Conservation (phyloP, 2,888 invertebrate genomes). For the Tribolium freemani region DNA sequence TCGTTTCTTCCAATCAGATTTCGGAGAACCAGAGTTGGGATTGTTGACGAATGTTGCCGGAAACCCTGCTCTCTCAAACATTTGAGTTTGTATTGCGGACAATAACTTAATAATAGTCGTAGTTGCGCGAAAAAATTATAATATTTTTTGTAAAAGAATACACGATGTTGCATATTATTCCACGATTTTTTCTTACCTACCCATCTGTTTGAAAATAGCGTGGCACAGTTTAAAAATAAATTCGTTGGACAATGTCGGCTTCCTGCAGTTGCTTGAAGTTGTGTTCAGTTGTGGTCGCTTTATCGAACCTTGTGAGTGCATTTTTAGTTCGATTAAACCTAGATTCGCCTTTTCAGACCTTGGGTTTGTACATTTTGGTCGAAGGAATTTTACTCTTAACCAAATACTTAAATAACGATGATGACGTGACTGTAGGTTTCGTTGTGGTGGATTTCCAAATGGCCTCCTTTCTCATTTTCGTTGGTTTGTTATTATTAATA, state of each 20-base stretch:
- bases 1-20: constrained; percentile 21
- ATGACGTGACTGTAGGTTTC: background rate
- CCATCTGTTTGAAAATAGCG: background rate
- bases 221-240: constrained; percentile 6
- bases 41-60: constrained; percentile 33
- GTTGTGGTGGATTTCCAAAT: constrained; percentile 11
- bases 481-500: constrained; percentile 8
- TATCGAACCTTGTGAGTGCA: constrained; percentile 15
- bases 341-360: background rate
- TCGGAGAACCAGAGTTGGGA: constrained; percentile 13
- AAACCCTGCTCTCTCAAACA: constrained; percentile 23
- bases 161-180: constrained; percentile 17
- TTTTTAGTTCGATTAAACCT: background rate
- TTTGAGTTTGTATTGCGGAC: constrained; percentile 25
- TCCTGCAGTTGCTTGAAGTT: constrained; percentile 20
- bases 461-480: background rate
- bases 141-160: constrained; percentile 17
- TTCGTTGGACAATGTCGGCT: constrained; percentile 10
- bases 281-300: constrained; percentile 8
- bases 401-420: background rate
- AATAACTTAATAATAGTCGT: constrained; percentile 6
- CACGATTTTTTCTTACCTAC: no score
- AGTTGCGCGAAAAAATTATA: background rate
- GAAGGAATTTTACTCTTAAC: background rate
- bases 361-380: constrained; percentile 2